A percentile compares a stretch with the other conserved stretches of the same genome.
These are phyloP conservation scores for Aphelinus atriplicis DNA, from an alignment of 1,140 invertebrate genomes.

Conservation along the genomic window DNA sequence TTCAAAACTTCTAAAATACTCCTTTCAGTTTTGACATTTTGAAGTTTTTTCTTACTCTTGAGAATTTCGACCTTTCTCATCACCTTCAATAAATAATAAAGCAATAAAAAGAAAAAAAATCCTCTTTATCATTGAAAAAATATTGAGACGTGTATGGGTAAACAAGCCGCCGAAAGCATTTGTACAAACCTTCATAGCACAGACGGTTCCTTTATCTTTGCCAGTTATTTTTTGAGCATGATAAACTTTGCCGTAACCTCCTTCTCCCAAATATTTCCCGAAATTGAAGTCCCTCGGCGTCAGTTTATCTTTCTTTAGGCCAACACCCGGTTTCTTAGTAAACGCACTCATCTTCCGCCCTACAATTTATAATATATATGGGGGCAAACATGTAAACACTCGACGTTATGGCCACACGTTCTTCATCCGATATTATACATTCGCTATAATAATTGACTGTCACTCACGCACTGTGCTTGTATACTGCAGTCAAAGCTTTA, in stretches of 20 bases:
- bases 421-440: too few relatives aligned
- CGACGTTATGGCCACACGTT: too few relatives aligned
- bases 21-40: conserved; percentile 98
- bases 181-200: conserved; percentile 93
- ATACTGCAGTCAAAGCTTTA: too few relatives aligned
- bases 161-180: neutral
- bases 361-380: too few relatives aligned
- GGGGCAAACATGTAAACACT: too few relatives aligned
- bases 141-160: too few relatives aligned
- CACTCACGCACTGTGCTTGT: too few relatives aligned
- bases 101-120: neutral
- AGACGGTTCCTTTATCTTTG: conserved; percentile 90
- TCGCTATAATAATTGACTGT: too few relatives aligned
- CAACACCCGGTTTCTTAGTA: too few relatives aligned
- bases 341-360: too few relatives aligned
- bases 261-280: conserved; percentile 95
- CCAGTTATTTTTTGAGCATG: conserved; percentile 94
- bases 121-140: neutral
- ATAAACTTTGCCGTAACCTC: conserved; percentile 98
- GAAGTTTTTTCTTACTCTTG: conserved; percentile 98
- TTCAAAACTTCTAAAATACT: conserved; percentile 98
- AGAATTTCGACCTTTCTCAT: conserved; percentile 98
- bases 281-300: conserved; percentile 91
- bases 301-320: neutral
- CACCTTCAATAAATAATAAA: conserved; percentile 61